A percentile compares a stretch with the other conserved stretches of the same genome.
These are phyloP conservation scores for Hypomesus transpacificus DNA, from an alignment of 2,113 vertebrate genomes.

Conservation along the genomic window DNA sequence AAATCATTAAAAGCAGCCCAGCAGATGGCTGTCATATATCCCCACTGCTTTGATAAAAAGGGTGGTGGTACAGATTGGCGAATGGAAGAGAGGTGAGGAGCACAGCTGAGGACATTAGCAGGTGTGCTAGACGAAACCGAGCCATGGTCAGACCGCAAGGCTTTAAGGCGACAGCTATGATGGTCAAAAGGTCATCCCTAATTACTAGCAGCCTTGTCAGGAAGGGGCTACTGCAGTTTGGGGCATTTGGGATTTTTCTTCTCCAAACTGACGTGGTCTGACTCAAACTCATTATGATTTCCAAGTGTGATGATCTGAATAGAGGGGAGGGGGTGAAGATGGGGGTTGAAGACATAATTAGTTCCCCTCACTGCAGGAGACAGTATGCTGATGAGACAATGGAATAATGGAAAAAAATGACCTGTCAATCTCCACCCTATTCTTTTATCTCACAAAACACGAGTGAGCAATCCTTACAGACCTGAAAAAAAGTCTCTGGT, in stretches of 20 bases:
- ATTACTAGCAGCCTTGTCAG: constrained; percentile 51
- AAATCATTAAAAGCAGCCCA: constrained; percentile 80
- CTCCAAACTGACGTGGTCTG: constrained; percentile 53
- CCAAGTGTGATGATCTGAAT: constrained; percentile 68
- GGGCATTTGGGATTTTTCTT: constrained; percentile 16
- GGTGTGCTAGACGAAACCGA: constrained; percentile 51
- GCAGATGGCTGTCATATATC: constrained; percentile 74
- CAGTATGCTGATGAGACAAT: constrained; percentile 71
- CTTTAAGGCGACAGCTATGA: constrained; percentile 44
- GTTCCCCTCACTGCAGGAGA: constrained; percentile 74
- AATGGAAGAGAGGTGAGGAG: background rate
- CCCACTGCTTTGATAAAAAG: constrained; percentile 57
- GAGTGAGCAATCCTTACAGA: constrained; percentile 48
- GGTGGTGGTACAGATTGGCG: constrained; percentile 29
- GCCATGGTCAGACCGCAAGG: constrained; percentile 38
- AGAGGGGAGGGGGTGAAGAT: constrained; percentile 60
- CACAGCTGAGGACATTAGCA: constrained; percentile 51
- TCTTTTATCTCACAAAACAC: constrained; percentile 58
- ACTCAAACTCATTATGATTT: constrained; percentile 71
- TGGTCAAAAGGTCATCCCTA: constrained; percentile 58
- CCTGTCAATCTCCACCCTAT: constrained; percentile 61
- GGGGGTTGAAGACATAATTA: constrained; percentile 74
- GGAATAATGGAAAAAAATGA: constrained; percentile 58
- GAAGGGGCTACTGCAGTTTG: constrained; percentile 49
- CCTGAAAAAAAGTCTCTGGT: constrained; percentile 12